phyloP scores from a whole-genome alignment of 92 coral and sea anemone species.

The Phenganax subtilis region DNA sequence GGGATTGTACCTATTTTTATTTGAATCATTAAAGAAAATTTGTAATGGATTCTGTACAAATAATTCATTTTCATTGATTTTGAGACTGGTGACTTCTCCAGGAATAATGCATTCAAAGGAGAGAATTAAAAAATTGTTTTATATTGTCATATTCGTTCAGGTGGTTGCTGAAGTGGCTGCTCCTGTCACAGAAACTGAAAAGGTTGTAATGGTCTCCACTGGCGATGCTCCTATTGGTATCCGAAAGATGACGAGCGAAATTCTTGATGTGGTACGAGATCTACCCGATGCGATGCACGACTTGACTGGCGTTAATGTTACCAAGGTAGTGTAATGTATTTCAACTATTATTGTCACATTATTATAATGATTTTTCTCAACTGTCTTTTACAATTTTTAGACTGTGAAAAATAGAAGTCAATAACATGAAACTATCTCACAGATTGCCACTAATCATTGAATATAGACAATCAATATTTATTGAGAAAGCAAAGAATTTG shows the following conservation, averaged over 20 bases:
- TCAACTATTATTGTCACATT: background rate
- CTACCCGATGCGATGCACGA: constrained; percentile 83
- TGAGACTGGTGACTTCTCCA: no score
- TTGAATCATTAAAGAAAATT: no score
- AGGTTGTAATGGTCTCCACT: constrained; percentile 91
- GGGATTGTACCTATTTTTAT: no score
- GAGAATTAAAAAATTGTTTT: background rate
- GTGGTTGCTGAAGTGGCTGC: constrained; percentile 98
- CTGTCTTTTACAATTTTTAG: constrained; percentile 9
- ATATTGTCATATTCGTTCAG: constrained; percentile 30
- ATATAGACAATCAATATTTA: background rate
- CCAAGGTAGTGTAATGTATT: constrained; percentile 56
- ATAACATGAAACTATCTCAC: background rate
- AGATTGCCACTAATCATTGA: background rate
- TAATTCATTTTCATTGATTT: no score
- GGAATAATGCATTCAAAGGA: no score
- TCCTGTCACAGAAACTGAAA: constrained; percentile 70
- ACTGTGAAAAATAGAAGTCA: constrained; percentile 31
- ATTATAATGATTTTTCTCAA: background rate
- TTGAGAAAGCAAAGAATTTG: background rate
- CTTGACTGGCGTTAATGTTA: constrained; percentile 88
- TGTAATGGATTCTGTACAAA: no score
- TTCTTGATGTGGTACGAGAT: constrained; percentile 71
- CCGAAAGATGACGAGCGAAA: constrained; percentile 77
- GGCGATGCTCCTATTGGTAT: constrained; percentile 88